Base-by-base conservation (phyloP, 2,113 vertebrate genomes). In the Pedetes capensis region DNA sequence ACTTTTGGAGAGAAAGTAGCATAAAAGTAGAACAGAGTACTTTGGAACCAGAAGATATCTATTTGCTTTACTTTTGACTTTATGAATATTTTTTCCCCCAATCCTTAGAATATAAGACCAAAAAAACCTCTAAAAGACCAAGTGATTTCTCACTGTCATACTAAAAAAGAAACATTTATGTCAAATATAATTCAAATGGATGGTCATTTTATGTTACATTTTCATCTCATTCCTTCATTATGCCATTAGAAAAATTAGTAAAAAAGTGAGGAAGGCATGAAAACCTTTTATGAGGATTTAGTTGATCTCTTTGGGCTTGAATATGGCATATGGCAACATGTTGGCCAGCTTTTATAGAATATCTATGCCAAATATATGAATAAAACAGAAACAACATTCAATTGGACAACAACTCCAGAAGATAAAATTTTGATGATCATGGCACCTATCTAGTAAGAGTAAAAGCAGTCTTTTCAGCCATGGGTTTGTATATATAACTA, bases 371-470 rank as follows among this genome's bases (percentile, higher is more conserved):
- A 91, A 74, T 61, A 7, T 80, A 51, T 61, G 83, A 94, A 75
- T 86, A 89, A 96, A 93, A 78, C 44, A 82, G 81, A 93, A 2
- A 47, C 42, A 79, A 85, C 3, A 79, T 78, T 61, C 89, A 88
- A 93, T 55, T 75, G 95, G 57, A 68, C 39, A 96, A 39, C 79
- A 96, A 29, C 23, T 88, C 44, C 63, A 74, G 57, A 74, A 92
- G 84, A 81, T 27, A 72, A 88, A 81, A 59, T 34, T 72, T 78
- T 91, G 37, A 53, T 93, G 71, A 90, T 53, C n/a, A 61, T 59
- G 96, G 94, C 23, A 86, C 82, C 63, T 97, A 96, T 86, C 53
- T 97, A 97, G 78, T 74, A 95, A 96, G 85, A 95, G 79, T 81
- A 74, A 93, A 96, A 81, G 39, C 53, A 93, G 69, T 74, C 32